These are phyloP conservation scores for Calliphora vicina DNA, from an alignment of 1,140 invertebrate genomes.

Conservation along the genomic window DNA sequence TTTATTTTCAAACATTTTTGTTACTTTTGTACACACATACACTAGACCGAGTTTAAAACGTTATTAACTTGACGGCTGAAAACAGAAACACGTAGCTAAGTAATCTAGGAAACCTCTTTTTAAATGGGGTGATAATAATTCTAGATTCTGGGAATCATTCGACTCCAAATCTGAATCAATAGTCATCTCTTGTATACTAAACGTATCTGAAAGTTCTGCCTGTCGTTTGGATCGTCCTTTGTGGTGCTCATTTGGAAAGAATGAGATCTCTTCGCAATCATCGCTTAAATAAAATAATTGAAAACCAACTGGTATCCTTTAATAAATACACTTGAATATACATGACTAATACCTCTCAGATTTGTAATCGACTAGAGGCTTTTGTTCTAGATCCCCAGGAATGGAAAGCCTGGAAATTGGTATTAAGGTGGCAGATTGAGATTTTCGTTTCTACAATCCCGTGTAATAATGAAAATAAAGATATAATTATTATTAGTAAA, in stretches of 20 bases:
- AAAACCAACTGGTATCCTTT: not conserved
- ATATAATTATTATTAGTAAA: not conserved
- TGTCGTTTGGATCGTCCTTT: slow-evolving; percentile 52
- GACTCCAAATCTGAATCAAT: slow-evolving; percentile 60
- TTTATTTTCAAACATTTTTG: too few relatives aligned
- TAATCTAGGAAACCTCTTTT: slow-evolving; percentile 57
- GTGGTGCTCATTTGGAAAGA: slow-evolving; percentile 57
- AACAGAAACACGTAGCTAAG: slow-evolving; percentile 55
- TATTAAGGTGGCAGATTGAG: slow-evolving; percentile 59
- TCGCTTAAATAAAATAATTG: slow-evolving; percentile 43
- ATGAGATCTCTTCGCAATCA: slow-evolving; percentile 59
- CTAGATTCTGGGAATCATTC: slow-evolving; percentile 61
- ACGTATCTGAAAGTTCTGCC: slow-evolving; percentile 56
- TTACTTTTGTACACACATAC: too few relatives aligned
- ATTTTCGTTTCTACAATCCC: slow-evolving; percentile 50
- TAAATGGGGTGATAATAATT: slow-evolving; percentile 54
- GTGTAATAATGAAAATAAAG: slow-evolving; percentile 15
- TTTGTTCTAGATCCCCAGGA: slow-evolving; percentile 54
- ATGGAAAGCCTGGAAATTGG: slow-evolving; percentile 59
- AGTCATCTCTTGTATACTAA: slow-evolving; percentile 63
- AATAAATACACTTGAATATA: not conserved
- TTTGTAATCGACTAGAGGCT: slow-evolving; percentile 61
- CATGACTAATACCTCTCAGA: slow-evolving; percentile 45
- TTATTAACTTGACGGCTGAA: slow-evolving; percentile 20
- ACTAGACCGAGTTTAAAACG: too few relatives aligned